Base-by-base conservation (phyloP, 2,113 vertebrate species). In the Psittacus erithacus region DNA sequence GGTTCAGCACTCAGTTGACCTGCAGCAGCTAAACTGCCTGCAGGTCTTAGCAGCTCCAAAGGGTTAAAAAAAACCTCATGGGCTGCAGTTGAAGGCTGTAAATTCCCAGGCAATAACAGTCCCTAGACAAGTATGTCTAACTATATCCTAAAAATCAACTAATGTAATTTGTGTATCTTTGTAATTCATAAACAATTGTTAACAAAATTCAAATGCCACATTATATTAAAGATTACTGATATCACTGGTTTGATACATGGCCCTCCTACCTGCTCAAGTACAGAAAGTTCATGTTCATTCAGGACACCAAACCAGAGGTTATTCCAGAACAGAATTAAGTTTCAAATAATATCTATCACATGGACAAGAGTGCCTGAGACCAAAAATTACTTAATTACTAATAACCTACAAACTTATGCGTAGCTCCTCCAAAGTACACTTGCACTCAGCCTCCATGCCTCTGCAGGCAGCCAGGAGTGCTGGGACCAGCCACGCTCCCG, bases 351-450 rank as follows among this genome's bases (percentile, higher is more conserved):
- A 93, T 41, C 59, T 87, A 93, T 88, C 88, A 86, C 70, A 82
- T 23, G 70, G 82, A 94, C 71, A 95, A 89, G 67, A 81, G 82
- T 88, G 90, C 71, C 96, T 81, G 44, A 73, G 80, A 96, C 88
- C 65, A 96, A 96, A 97, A 83, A 69, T 73, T 59, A 91, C 73
- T 89, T 86, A 86, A 95, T 94, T 97, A 90, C 20, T 43, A 85
- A 53, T 44, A 90, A 64, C 79, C 79, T 81, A 78, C 50, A 90
- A 81, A 75, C 67, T 74, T 89, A 92, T 71, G 17, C 13, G 28
- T 52, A 10, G 20, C 38, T 94, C 88, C 57, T 81, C 73, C 76
- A 86, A 88, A 82, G 86, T 29, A 90, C 8, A 20, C 83, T 82
- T 89, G 90, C 7, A 15, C 70, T 92, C 70, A 87, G 88, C 46